Evolutionary conservation across 2,113 vertebrate species (phyloP).

Genomic region (Datnioides undecimradiatus): DNA sequence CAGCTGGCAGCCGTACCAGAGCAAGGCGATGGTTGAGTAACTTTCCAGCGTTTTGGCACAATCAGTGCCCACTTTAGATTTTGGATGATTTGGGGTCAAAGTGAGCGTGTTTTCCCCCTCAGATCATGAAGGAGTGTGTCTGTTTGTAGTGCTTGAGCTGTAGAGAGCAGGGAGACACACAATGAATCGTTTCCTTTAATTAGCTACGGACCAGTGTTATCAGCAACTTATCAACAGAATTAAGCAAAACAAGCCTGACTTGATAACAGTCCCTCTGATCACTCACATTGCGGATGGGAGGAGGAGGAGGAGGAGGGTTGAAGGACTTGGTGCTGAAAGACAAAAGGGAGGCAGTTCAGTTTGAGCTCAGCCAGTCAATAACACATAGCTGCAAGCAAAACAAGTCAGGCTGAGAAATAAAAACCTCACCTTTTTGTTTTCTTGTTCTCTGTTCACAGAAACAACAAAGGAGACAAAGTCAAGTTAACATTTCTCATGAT

Average conservation of each 20-base stretch:
- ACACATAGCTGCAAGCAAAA: neutral
- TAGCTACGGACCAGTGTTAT: conserved; percentile 18
- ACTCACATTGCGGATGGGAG: conserved; percentile 81
- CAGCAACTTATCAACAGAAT: conserved; percentile 34
- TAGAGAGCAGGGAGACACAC: conserved; percentile 41
- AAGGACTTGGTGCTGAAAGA: conserved; percentile 70
- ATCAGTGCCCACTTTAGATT: neutral
- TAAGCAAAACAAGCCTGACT: conserved; percentile 37
- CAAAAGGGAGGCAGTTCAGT: conserved; percentile 38
- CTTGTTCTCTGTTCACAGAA: conserved; percentile 66
- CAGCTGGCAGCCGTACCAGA: neutral
- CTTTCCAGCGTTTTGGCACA: neutral
- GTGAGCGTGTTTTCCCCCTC: conserved; percentile 61
- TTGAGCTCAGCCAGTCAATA: neutral
- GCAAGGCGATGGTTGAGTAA: neutral
- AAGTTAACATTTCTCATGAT: neutral
- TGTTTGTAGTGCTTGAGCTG: conserved; percentile 92
- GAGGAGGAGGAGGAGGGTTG: conserved; percentile 70
- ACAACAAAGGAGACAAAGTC: conserved; percentile 15
- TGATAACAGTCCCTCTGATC: conserved; percentile 50
- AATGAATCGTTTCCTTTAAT: conserved; percentile 60
- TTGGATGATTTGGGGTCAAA: conserved; percentile 6
- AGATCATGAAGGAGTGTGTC: conserved; percentile 95
- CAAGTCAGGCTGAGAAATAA: neutral
- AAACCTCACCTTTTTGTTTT: conserved; percentile 72